A percentile compares a stretch with the other conserved stretches of the same genome.
These are phyloP conservation scores for Pseudorhombus dupliciocellatus DNA, from an alignment of 2,113 vertebrate genomes.

Conservation along the genomic window DNA sequence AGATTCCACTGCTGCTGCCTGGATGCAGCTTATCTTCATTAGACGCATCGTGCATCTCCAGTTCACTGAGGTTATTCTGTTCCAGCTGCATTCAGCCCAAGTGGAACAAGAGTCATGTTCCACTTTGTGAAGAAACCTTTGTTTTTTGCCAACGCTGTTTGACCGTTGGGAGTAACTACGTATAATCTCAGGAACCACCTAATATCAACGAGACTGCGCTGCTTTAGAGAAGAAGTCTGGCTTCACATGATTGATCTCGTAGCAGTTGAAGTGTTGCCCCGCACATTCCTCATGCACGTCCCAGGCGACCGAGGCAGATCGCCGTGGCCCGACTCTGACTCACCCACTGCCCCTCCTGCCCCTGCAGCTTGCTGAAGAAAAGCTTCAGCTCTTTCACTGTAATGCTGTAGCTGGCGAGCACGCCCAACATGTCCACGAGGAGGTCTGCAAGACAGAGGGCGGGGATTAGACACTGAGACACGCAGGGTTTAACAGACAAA, in stretches of 20 bases:
- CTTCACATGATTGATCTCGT: slow-evolving; percentile 47
- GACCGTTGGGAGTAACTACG: neutral
- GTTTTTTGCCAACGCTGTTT: neutral
- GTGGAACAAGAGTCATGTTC: neutral
- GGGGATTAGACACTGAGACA: slow-evolving; percentile 18
- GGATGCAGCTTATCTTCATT: slow-evolving; percentile 21
- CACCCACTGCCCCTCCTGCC: slow-evolving; percentile 96
- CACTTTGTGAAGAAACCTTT: neutral
- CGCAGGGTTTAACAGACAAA: neutral
- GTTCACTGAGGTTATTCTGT: slow-evolving; percentile 6
- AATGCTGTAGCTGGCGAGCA: slow-evolving; percentile 96
- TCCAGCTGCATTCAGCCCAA: neutral
- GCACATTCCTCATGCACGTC: slow-evolving; percentile 60
- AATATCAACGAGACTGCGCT: slow-evolving; percentile 18
- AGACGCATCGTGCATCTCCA: slow-evolving; percentile 16
- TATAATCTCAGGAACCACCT: neutral
- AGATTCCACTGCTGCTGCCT: slow-evolving; percentile 24
- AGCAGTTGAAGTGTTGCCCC: slow-evolving; percentile 28
- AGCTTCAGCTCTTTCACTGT: slow-evolving; percentile 97
- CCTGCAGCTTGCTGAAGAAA: slow-evolving; percentile 97
- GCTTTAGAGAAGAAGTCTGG: slow-evolving; percentile 2
- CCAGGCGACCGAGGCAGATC: slow-evolving; percentile 44
- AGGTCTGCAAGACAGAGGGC: slow-evolving; percentile 84
- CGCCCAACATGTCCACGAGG: slow-evolving; percentile 96
- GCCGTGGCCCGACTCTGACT: slow-evolving; percentile 56